phyloP scores from a whole-genome alignment of 2,888 invertebrate species.

The Ariolimax columbianus region DNA sequence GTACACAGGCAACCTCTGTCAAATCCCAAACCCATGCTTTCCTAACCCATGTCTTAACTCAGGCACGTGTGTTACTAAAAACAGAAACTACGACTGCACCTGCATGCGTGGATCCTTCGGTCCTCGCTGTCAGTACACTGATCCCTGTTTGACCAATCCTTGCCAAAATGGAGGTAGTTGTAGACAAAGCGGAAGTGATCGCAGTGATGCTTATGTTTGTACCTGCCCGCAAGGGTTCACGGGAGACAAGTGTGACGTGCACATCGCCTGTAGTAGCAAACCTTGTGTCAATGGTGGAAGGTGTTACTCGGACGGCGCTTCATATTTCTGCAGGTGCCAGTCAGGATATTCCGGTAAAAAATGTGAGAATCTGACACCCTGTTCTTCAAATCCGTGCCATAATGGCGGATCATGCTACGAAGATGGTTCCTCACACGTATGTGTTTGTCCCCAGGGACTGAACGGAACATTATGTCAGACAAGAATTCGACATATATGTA shows the following conservation, averaged over 20 bases:
- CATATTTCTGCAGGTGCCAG: slow-evolving; percentile 24
- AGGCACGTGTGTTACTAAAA: neutral
- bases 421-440: neutral
- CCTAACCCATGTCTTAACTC: slow-evolving; percentile 39
- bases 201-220: slow-evolving; percentile 3
- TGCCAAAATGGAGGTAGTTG: slow-evolving; percentile 39
- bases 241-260: slow-evolving; percentile 1
- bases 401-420: slow-evolving; percentile 45
- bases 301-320: slow-evolving; percentile 27
- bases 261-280: slow-evolving; percentile 11
- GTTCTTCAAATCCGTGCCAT: slow-evolving; percentile 24
- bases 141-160: slow-evolving; percentile 1
- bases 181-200: slow-evolving; percentile 2
- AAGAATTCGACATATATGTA: neutral
- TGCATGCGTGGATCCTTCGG: slow-evolving; percentile 11
- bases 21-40: neutral
- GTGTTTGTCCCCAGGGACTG: slow-evolving; percentile 17
- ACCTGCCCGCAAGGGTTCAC: slow-evolving; percentile 2
- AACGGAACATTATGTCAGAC: slow-evolving; percentile 20
- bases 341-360: slow-evolving; percentile 37
- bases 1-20: slow-evolving; percentile 3
- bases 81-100: neutral
- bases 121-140: neutral
- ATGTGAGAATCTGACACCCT: slow-evolving; percentile 21
- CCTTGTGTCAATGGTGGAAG: slow-evolving; percentile 26